These are phyloP conservation scores for Apomyelois bistriatella DNA, from an alignment of 2,888 invertebrate species.

Conservation along the genomic window DNA sequence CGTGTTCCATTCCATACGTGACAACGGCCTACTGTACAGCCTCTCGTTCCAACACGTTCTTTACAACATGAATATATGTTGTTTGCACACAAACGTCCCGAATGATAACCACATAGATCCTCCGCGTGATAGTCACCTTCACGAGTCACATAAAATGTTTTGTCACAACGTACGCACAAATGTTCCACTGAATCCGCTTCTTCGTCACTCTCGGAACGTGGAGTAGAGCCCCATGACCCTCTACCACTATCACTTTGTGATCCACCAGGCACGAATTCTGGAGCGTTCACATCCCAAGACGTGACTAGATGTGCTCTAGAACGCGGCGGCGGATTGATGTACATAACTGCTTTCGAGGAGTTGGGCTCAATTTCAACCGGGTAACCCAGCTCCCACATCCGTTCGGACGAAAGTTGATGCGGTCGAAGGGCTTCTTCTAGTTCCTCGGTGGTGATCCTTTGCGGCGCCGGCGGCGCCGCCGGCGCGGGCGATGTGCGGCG, in stretches of 20 bases:
- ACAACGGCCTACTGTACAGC: slow-evolving; percentile 82
- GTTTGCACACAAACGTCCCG: slow-evolving; percentile 86
- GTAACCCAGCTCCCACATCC: slow-evolving; percentile 84
- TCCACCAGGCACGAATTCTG: slow-evolving; percentile 82
- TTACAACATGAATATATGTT: slow-evolving; percentile 83
- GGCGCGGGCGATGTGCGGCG: slow-evolving; percentile 69
- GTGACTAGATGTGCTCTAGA: slow-evolving; percentile 55
- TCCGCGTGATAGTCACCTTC: slow-evolving; percentile 85
- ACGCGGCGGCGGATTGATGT: slow-evolving; percentile 77
- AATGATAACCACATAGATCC: slow-evolving; percentile 92
- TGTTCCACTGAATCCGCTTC: slow-evolving; percentile 80
- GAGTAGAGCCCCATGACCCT: slow-evolving; percentile 77
- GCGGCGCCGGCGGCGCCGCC: slow-evolving; percentile 68
- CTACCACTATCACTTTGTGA: slow-evolving; percentile 77
- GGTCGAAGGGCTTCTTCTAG: slow-evolving; percentile 79
- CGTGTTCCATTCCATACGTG: slow-evolving; percentile 90
- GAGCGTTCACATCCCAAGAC: slow-evolving; percentile 83
- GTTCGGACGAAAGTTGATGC: slow-evolving; percentile 81
- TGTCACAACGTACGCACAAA: slow-evolving; percentile 86
- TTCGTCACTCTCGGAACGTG: slow-evolving; percentile 78
- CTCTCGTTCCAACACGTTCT: slow-evolving; percentile 67
- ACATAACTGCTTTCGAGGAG: slow-evolving; percentile 82
- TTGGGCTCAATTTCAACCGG: slow-evolving; percentile 83
- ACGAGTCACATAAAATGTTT: slow-evolving; percentile 84
- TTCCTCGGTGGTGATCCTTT: slow-evolving; percentile 78